Evolutionary conservation across 2,888 invertebrate genomes (phyloP), one percentile per base, ranked within the genome.

Genomic region (Microdon myrmicae): DNA sequence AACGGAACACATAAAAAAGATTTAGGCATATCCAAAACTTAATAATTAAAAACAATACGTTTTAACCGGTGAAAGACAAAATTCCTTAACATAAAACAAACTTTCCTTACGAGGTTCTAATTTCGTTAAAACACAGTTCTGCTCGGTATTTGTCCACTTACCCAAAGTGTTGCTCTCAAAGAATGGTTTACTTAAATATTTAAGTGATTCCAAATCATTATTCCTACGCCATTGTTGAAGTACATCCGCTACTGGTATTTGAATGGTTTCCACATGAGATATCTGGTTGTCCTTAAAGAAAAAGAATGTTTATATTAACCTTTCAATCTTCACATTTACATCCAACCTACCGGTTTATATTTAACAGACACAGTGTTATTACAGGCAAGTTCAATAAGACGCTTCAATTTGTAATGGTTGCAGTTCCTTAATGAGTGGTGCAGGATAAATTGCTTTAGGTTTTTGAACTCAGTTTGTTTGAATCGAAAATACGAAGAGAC

Each of bases 91-190:
- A n/a, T n/a, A n/a, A n/a, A n/a, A n/a, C n/a, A n/a, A n/a, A n/a
- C n/a, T n/a, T n/a, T n/a, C n/a, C n/a, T n/a, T n/a, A n/a, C n/a
- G n/a, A n/a, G n/a, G n/a, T n/a, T n/a, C n/a, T n/a, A n/a, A n/a
- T n/a, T n/a, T n/a, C n/a, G n/a, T n/a, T n/a, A n/a, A n/a, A n/a
- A n/a, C n/a, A n/a, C n/a, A n/a, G n/a, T n/a, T n/a, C n/a, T n/a
- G n/a, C n/a, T n/a, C n/a, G 14, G 8, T 35, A 3, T n/a, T 32
- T 13, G 22, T 1, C 8, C 4, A 67, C 56, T 68, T 68, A 79
- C 79, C 79, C 67, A 79, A 71, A 54, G 79, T 74, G 72, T 79
- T 79, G 41, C 72, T 73, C 14, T 75, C 74, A 56, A 73, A 71
- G 67, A 77, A 79, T 48, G 75, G 73, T 37, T 71, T 74, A 68